These are phyloP conservation scores for Candidula unifasciata DNA, from an alignment of 2,888 invertebrate genomes.

Conservation along the genomic window DNA sequence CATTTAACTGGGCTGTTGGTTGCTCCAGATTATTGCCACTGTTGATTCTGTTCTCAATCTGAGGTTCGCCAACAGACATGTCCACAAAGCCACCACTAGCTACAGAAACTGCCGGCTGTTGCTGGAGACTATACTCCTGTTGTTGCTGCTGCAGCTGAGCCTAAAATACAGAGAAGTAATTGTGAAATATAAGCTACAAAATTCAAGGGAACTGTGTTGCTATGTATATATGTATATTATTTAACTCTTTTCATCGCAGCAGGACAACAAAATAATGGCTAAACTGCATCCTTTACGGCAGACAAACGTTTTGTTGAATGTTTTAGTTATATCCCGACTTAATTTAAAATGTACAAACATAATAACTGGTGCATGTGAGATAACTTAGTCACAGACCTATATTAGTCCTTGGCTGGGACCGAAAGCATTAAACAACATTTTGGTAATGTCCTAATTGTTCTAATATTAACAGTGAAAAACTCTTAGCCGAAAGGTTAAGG, in stretches of 20 bases:
- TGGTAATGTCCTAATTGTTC: too few relatives aligned
- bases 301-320: too few relatives aligned
- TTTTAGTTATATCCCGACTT: too few relatives aligned
- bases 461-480: too few relatives aligned
- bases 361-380: too few relatives aligned
- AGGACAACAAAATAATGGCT: not conserved
- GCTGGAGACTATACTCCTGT: not conserved
- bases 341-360: too few relatives aligned
- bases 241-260: not conserved
- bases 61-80: slow-evolving; percentile 23
- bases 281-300: not conserved
- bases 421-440: too few relatives aligned
- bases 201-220: too few relatives aligned
- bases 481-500: too few relatives aligned
- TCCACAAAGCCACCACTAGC: not conserved
- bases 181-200: not conserved
- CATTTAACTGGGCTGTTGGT: not conserved
- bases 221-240: too few relatives aligned
- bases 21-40: not conserved
- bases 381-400: too few relatives aligned
- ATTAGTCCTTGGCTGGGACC: too few relatives aligned
- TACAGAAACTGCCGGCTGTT: not conserved
- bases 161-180: not conserved
- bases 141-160: not conserved
- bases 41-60: slow-evolving; percentile 7